A percentile compares a stretch with the other conserved stretches of the same genome.
phyloP scores from a whole-genome alignment of 2,797 vertebrate species.

The Distichodus sexfasciatus region DNA sequence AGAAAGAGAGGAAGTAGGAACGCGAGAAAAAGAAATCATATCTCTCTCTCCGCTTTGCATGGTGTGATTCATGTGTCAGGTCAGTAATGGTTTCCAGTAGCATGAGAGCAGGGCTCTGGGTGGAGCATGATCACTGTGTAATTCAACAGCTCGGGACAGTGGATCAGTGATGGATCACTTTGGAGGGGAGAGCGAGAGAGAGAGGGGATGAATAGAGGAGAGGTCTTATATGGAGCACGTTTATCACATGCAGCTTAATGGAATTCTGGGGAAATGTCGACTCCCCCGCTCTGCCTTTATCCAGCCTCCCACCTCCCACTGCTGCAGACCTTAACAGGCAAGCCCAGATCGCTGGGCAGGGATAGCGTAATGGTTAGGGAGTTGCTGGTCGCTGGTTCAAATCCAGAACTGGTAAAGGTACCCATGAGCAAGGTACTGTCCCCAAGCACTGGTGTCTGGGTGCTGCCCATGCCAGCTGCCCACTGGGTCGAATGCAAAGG shows the following conservation, averaged over 20 bases:
- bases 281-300: slow-evolving; percentile 43
- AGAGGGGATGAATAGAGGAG: slow-evolving; percentile 7
- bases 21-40: too few species aligned
- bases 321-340: slow-evolving; percentile 25
- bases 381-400: too few species aligned
- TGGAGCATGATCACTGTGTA: slow-evolving; percentile 7
- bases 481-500: too few species aligned
- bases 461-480: too few species aligned
- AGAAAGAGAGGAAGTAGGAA: too few species aligned
- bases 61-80: slow-evolving; percentile 55
- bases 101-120: slow-evolving; percentile 16
- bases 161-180: slow-evolving; percentile 45
- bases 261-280: slow-evolving; percentile 67
- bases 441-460: too few species aligned
- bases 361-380: too few species aligned
- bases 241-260: slow-evolving; percentile 69
- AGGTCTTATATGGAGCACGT: slow-evolving; percentile 48
- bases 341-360: slow-evolving; percentile 6
- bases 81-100: slow-evolving; percentile 23
- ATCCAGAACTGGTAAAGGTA: too few species aligned
- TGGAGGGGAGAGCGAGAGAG: slow-evolving; percentile 11
- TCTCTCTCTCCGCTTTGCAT: slow-evolving; percentile 16
- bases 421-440: too few species aligned
- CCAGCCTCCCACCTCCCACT: slow-evolving; percentile 45
- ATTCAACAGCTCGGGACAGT: slow-evolving; percentile 22